phyloP scores from a whole-genome alignment of 1,140 invertebrate genomes.

The Reticulitermes speratus region DNA sequence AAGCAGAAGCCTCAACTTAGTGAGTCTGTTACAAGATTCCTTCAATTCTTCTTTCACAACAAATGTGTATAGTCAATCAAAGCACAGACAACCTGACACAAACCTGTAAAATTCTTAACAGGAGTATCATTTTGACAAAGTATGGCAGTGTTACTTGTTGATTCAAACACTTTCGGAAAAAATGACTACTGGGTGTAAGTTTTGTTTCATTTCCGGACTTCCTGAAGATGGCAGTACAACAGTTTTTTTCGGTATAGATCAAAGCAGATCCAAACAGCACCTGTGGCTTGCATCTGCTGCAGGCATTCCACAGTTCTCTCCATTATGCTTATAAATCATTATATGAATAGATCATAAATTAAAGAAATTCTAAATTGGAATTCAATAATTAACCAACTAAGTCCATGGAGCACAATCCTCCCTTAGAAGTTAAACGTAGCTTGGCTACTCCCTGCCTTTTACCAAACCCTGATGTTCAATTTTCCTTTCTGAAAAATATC shows the following conservation, averaged over 20 bases:
- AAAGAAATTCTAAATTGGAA: too few species aligned
- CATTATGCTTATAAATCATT: too few species aligned
- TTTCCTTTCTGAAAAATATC: too few species aligned
- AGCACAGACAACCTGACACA: neutral
- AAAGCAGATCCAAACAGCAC: neutral
- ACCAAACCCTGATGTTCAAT: too few species aligned
- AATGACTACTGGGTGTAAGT: neutral
- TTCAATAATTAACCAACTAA: too few species aligned
- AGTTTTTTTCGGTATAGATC: neutral
- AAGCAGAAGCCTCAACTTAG: neutral
- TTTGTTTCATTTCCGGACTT: neutral
- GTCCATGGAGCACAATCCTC: too few species aligned
- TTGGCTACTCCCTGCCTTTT: too few species aligned
- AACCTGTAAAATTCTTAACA: neutral
- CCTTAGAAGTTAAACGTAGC: too few species aligned
- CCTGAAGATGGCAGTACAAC: neutral
- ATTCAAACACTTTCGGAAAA: neutral
- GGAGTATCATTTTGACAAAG: neutral
- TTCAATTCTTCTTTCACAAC: neutral
- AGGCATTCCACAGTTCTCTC: too few species aligned
- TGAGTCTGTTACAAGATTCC: neutral
- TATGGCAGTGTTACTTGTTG: neutral
- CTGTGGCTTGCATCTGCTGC: neutral
- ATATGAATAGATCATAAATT: too few species aligned
- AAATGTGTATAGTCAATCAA: neutral